A percentile compares a stretch with the other conserved stretches of the same genome.
Conservation (phyloP, 2,113 vertebrate species). For the Pithys albifrons region DNA sequence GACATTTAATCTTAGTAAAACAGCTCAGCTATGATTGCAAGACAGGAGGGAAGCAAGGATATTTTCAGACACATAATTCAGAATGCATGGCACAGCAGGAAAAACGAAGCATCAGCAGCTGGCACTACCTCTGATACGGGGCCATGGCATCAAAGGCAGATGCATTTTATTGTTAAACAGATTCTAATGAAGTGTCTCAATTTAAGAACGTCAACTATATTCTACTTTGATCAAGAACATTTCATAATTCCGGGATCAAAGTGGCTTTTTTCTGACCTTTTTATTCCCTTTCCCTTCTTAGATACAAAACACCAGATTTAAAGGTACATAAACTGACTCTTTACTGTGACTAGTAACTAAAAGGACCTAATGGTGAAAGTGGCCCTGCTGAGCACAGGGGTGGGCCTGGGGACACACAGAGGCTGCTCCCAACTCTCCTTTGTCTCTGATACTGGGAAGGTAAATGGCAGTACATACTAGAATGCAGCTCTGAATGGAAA, state of each 20-base stretch:
- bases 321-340: background rate
- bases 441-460: background rate
- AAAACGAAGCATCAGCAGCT: background rate
- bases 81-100: fast-evolving
- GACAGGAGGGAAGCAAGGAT: background rate
- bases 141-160: background rate
- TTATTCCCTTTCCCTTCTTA: background rate
- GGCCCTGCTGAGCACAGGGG: background rate
- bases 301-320: background rate
- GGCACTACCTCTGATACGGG: background rate
- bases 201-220: constrained; percentile 21
- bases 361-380: background rate
- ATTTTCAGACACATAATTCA: background rate
- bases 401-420: background rate
- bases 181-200: constrained; percentile 53
- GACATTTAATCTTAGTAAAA: background rate
- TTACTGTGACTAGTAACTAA: background rate
- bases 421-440: background rate
- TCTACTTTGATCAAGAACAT: constrained; percentile 43
- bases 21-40: background rate
- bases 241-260: constrained; percentile 8
- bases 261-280: background rate
- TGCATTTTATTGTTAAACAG: constrained; percentile 42
- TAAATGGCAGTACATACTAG: background rate
- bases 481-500: background rate